Conservation (phyloP, 2,797 vertebrate species). For the Mus minutoides region DNA sequence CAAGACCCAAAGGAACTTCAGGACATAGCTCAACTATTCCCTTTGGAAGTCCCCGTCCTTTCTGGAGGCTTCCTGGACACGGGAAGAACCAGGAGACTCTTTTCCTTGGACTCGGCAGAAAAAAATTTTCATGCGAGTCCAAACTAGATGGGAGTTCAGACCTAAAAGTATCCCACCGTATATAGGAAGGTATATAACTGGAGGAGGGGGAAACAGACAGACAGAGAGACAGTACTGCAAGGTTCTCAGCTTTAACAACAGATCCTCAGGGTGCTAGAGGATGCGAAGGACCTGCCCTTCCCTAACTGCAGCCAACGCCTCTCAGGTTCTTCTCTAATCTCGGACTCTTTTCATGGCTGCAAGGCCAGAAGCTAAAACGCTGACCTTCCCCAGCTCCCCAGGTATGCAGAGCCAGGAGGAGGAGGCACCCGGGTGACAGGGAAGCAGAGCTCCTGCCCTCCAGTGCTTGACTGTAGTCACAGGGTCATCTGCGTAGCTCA, state of each 20-base stretch:
- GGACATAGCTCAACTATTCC: neutral
- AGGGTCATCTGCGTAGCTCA: neutral
- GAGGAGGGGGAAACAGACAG: neutral
- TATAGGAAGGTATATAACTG: too few species aligned
- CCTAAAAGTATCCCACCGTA: neutral
- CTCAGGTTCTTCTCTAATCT: neutral
- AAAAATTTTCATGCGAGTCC: neutral
- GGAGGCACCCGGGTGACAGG: neutral
- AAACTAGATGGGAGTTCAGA: neutral
- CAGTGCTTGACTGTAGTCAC: neutral
- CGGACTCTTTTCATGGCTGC: neutral
- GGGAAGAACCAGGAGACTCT: neutral
- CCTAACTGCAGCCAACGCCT: neutral
- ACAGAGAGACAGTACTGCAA: neutral
- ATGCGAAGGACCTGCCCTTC: neutral
- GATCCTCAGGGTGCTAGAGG: neutral
- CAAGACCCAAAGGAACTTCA: neutral
- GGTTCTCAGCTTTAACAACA: neutral
- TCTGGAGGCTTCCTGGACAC: neutral
- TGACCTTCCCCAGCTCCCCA: neutral
- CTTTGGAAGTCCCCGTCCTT: neutral
- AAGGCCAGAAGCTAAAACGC: neutral
- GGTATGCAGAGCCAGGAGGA: neutral
- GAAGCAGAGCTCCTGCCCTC: neutral
- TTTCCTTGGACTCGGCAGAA: conserved; percentile 10